Conservation (phyloP, 2,797 vertebrate species). For the Tympanoctomys barrerae region DNA sequence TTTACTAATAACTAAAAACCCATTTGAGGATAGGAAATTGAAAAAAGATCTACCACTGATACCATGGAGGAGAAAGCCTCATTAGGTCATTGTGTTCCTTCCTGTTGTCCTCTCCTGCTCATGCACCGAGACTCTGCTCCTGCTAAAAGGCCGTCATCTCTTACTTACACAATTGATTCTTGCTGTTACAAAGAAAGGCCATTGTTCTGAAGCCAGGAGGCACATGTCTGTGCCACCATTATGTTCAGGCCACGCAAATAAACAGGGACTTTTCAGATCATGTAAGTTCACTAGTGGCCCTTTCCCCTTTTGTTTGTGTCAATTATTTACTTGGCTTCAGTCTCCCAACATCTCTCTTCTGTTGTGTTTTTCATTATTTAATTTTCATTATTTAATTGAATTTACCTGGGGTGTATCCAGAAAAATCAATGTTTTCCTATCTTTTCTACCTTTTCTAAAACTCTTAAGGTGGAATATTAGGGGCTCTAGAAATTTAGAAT, state of each 20-base stretch:
- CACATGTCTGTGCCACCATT: neutral
- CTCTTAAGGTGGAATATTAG: neutral
- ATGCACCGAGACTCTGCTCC: neutral
- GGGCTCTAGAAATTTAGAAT: neutral
- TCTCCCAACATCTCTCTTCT: neutral
- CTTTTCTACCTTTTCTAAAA: neutral
- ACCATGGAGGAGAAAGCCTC: neutral
- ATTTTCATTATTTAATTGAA: constrained; percentile 13
- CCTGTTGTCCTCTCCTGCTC: neutral
- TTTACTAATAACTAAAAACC: neutral
- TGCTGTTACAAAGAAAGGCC: neutral
- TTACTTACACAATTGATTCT: neutral
- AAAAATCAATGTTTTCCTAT: neutral
- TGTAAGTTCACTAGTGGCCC: neutral
- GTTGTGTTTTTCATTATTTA: neutral
- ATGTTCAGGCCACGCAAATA: neutral
- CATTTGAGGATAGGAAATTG: neutral
- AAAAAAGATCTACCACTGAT: neutral
- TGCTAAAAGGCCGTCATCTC: neutral
- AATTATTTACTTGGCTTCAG: neutral
- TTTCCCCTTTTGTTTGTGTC: neutral
- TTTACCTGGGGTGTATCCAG: neutral
- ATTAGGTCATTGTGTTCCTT: neutral
- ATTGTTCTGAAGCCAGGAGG: neutral
- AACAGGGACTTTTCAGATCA: neutral